Conservation (phyloP, 92 coral and sea anemone genomes). For the Umimayanthus kanabou region DNA sequence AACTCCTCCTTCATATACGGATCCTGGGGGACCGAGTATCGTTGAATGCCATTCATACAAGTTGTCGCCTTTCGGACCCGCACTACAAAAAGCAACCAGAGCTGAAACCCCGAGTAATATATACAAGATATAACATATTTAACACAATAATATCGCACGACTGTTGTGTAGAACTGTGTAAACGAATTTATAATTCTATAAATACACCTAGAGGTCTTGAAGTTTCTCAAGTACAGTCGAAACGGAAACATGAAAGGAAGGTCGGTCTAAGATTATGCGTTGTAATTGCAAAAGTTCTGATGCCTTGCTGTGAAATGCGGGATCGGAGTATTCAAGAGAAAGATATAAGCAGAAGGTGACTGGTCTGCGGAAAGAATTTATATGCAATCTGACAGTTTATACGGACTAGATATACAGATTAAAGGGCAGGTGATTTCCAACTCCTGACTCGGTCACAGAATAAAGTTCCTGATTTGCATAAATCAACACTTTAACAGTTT, state of each 20-base stretch:
- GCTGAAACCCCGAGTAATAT: not conserved
- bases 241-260: not conserved
- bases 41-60: conserved; percentile 96
- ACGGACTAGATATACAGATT: not conserved
- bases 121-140: not conserved
- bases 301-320: not conserved
- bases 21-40: conserved; percentile 95
- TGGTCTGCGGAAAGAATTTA: not conserved
- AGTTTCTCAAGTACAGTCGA: not conserved
- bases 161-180: not conserved
- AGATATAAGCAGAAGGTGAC: not conserved
- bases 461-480: conserved; percentile 36
- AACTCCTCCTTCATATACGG: conserved; percentile 93
- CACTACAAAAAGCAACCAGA: conserved; percentile 52
- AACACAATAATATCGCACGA: not conserved
- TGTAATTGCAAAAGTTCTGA: not conserved
- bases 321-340: not conserved
- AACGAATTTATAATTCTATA: not conserved
- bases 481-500: conserved; percentile 46
- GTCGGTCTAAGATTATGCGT: not conserved
- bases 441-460: conserved; percentile 1
- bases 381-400: not conserved
- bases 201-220: conserved; percentile 2
- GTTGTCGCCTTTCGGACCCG: conserved; percentile 94
- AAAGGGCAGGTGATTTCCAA: conserved; percentile 39